These are phyloP conservation scores for Actenoides hombroni DNA, from an alignment of 2,113 vertebrate species.

Conservation along the genomic window DNA sequence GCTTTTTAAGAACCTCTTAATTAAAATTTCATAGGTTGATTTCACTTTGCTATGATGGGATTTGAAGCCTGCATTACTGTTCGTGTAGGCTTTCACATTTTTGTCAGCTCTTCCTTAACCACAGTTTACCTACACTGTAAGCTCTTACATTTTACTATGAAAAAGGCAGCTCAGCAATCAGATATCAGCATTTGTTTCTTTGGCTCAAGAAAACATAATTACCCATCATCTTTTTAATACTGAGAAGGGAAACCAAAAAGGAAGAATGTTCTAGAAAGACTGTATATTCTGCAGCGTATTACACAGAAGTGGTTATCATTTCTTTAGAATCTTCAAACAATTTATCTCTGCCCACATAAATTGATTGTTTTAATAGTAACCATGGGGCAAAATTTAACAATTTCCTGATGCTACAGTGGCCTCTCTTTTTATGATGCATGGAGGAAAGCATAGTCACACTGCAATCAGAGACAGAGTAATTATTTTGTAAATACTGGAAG, in stretches of 20 bases:
- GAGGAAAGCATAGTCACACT: background rate
- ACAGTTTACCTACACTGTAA: background rate
- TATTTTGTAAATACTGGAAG: background rate
- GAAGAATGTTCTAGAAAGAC: background rate
- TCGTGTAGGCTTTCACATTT: background rate
- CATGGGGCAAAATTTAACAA: background rate
- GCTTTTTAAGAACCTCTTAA: background rate
- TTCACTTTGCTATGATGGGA: background rate
- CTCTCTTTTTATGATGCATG: background rate
- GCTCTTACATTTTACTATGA: background rate
- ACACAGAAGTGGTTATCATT: background rate
- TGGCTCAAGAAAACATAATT: background rate
- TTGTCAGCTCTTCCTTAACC: background rate
- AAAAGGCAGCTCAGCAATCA: fast-evolving
- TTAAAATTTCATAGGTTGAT: background rate
- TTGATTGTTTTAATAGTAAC: background rate
- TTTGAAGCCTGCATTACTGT: background rate
- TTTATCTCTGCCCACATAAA: background rate
- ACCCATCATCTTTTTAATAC: background rate
- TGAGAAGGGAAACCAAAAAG: background rate
- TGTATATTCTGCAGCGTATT: background rate
- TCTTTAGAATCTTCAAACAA: background rate
- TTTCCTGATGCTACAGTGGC: background rate
- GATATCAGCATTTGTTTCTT: background rate
- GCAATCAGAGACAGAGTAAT: background rate